phyloP scores from a whole-genome alignment of 2,888 invertebrate genomes.

The Macropis europaea region DNA sequence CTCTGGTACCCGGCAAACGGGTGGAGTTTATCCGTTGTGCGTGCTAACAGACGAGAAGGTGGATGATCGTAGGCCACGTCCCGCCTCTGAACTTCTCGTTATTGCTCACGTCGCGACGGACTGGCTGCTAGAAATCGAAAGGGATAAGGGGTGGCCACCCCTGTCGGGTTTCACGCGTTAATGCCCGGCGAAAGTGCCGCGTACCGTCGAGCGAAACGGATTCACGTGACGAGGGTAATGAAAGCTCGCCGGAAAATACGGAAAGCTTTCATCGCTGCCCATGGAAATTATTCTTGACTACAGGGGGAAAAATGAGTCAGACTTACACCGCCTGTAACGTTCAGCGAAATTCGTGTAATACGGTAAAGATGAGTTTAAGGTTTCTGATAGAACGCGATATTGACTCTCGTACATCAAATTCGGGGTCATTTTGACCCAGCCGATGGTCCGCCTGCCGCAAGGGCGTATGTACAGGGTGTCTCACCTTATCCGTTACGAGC shows the following conservation, averaged over 20 bases:
- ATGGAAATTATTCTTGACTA: slow-evolving; percentile 17
- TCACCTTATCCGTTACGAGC: too few species aligned
- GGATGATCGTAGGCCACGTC: too few species aligned
- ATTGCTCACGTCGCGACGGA: slow-evolving; percentile 39
- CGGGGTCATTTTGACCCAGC: too few species aligned
- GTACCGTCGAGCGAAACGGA: slow-evolving; percentile 47
- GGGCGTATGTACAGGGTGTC: too few species aligned
- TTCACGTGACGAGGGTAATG: slow-evolving; percentile 50
- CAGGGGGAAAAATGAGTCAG: not conserved
- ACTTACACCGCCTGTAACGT: too few species aligned
- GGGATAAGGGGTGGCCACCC: slow-evolving; percentile 9
- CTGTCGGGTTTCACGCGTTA: slow-evolving; percentile 55
- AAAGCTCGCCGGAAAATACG: slow-evolving; percentile 43
- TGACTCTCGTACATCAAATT: too few species aligned
- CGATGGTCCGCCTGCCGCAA: too few species aligned
- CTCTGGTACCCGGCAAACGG: not conserved
- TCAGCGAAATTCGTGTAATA: too few species aligned
- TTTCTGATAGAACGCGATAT: too few species aligned
- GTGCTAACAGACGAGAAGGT: too few species aligned
- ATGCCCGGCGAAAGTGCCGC: slow-evolving; percentile 37
- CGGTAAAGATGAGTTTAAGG: too few species aligned
- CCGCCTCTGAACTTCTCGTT: slow-evolving; percentile 39
- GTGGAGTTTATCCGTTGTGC: slow-evolving; percentile 1
- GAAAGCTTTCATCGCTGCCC: slow-evolving; percentile 1
- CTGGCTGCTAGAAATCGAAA: slow-evolving; percentile 44